phyloP scores from a whole-genome alignment of 2,888 invertebrate genomes.

The Deilephila elpenor region DNA sequence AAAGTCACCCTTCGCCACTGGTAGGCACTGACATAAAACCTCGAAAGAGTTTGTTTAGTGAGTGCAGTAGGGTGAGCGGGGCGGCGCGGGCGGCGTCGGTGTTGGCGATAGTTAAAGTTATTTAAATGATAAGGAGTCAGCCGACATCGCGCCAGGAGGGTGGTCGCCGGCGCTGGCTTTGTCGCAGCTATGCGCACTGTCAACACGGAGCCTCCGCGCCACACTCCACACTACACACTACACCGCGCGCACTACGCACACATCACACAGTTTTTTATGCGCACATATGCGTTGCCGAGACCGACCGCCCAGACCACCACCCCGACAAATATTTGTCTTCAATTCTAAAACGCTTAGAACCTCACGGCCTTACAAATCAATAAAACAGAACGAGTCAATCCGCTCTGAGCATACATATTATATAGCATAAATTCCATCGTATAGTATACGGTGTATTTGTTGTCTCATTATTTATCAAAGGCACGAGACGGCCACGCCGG shows the following conservation, averaged over 20 bases:
- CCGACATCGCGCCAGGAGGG: conserved; percentile 53
- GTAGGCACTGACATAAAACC: conserved; percentile 6
- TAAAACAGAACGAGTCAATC: conserved; percentile 66
- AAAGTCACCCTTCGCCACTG: too few species aligned
- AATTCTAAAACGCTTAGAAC: conserved; percentile 79
- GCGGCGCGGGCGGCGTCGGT: conserved; percentile 18
- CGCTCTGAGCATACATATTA: conserved; percentile 46
- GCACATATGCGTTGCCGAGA: conserved; percentile 69
- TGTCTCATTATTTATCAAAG: conserved; percentile 40
- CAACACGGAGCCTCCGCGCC: conserved; percentile 71
- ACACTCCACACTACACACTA: conserved; percentile 67
- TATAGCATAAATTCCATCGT: conserved; percentile 46
- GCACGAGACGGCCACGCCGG: not conserved
- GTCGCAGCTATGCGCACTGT: conserved; percentile 80
- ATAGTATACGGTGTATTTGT: conserved; percentile 29
- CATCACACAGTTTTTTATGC: conserved; percentile 74
- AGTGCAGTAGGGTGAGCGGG: conserved; percentile 15
- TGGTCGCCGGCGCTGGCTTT: conserved; percentile 67
- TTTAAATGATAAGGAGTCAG: conserved; percentile 55
- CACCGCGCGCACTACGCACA: conserved; percentile 70
- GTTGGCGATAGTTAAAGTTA: conserved; percentile 48
- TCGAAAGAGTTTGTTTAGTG: conserved; percentile 21
- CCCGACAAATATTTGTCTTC: conserved; percentile 80
- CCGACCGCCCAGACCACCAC: conserved; percentile 74
- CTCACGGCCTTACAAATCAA: conserved; percentile 67